Conservation (phyloP, 2,888 invertebrate species). For the Rhagium mordax region DNA sequence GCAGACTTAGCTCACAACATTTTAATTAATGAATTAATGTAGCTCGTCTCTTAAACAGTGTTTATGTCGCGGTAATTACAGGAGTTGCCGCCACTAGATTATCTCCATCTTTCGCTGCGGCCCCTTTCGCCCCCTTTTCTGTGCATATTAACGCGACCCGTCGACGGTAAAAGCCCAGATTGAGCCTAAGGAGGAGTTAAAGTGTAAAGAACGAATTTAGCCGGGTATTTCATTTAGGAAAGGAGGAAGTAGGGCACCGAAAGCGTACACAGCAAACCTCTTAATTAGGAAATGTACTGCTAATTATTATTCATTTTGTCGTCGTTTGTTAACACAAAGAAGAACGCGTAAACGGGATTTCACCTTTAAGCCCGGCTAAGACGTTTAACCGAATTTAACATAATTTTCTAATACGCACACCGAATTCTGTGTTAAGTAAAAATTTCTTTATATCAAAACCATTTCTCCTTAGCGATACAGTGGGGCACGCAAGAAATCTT, state of each 20-base stretch:
- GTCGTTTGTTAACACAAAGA: constrained; percentile 56
- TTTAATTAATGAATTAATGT: constrained; percentile 72
- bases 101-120: constrained; percentile 46
- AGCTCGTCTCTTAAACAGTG: constrained; percentile 71
- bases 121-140: constrained; percentile 16
- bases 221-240: constrained; percentile 52
- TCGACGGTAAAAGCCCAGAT: constrained; percentile 62
- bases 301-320: constrained; percentile 64
- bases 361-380: constrained; percentile 33
- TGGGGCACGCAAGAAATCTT: too few species aligned
- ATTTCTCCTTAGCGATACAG: too few species aligned
- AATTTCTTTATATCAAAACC: too few species aligned
- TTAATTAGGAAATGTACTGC: constrained; percentile 63
- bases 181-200: constrained; percentile 66
- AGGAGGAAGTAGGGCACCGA: constrained; percentile 29
- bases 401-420: too few species aligned
- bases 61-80: constrained; percentile 71
- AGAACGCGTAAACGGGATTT: constrained; percentile 47
- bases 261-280: constrained; percentile 51
- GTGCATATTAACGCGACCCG: constrained; percentile 39
- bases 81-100: constrained; percentile 68
- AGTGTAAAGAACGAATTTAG: constrained; percentile 61
- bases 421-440: too few species aligned
- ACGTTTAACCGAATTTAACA: constrained; percentile 38
- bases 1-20: constrained; percentile 60